Evolutionary conservation across 2,888 invertebrate species (phyloP), one percentile per base, ranked within the genome.

Genomic region (Junonia oenone): DNA sequence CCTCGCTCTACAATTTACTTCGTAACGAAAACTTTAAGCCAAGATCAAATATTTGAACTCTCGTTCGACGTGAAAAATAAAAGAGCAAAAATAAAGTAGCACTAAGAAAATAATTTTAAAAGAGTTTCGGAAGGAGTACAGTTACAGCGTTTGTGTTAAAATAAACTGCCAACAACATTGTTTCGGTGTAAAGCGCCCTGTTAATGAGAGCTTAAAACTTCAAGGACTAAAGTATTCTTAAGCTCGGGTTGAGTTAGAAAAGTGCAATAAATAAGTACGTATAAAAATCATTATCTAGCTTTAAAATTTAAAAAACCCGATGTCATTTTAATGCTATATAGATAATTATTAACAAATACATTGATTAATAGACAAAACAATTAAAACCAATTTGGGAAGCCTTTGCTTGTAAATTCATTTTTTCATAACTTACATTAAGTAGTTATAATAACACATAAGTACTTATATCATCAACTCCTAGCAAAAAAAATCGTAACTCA

Each of bases 171-270:
- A 40, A 17, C 11, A 40, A 19, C 17, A 40, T 40, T 40, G 38
- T 43, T 43, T 26, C 8, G 26, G 22, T 26, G 43, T 43, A 43
- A 43, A 43, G 43, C 43, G 22, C 13, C 15, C 22, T 43, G 13
- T 43, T 43, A 43, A 43, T 43, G 43, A 43, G 13, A 22, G 43
- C 43, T 43, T 43, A 26, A 43, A 43, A 43, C 22, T 43, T 43
- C 22, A 43, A n/a, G 22, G 22, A 43, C 13, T 2, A 13, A 17
- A 43, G 43, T 26, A 26, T 43, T 13, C 43, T 26, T 13, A 26
- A 43, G 43, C 6, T 22, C 22, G 43, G 26, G 5, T 11, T 1
- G 19, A 19, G 38, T 17, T 19, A 43, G 22, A 14, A 43, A 43
- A 26, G 6, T 13, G 22, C 13, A 26, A 26, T 22, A 22, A 43